Base-by-base conservation (phyloP, 2,888 invertebrate genomes). In the Ormia ochracea region DNA sequence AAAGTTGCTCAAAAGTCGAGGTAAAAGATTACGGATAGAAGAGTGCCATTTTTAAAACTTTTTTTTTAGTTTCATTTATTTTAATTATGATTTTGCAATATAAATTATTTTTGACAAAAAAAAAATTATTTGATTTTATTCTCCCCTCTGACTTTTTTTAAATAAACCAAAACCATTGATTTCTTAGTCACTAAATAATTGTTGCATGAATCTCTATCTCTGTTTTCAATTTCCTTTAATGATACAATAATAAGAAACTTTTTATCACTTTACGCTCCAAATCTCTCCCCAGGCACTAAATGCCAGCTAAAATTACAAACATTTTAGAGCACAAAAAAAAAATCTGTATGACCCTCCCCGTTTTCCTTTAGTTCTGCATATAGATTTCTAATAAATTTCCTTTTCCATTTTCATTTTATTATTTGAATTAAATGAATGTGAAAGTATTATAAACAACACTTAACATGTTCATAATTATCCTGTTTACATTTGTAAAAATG, bases 391-490 rank as follows among this genome's bases (percentile, higher is more conserved):
- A 68, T 56, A 52, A 52, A 72, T 72, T 61, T 43, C 54, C 31
- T 43, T 52, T 7, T 58, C 41, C 59, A 56, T 66, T 58, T 66
- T 50, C 43, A 66, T 74, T 59, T 66, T 58, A 43, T 48, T 66
- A 61, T 61, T 54, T 48, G 38, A 48, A 33, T 19, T 12, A 74
- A 56, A 74, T 48, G 9, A 56, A 69, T 69, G 69, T 31, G 69
- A 45, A 68, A 43, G 54, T 63, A 28, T 76, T 63, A 69, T 48
- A 56, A 59, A 59, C 65, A 74, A 38, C 70, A 50, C 68, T 80
- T 81, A 82, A 82, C 82, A 82, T 79, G 61, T 84, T 81, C 82
- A 77, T 83, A 83, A 83, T 83, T 83, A 83, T 83, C 83, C 83
- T 83, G 83, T 83, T 83, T 83, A 83, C 83, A 82, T 79, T 75